Conservation (phyloP, 53 echinoderm and acorn worm genomes). For the Antedon mediterranea region DNA sequence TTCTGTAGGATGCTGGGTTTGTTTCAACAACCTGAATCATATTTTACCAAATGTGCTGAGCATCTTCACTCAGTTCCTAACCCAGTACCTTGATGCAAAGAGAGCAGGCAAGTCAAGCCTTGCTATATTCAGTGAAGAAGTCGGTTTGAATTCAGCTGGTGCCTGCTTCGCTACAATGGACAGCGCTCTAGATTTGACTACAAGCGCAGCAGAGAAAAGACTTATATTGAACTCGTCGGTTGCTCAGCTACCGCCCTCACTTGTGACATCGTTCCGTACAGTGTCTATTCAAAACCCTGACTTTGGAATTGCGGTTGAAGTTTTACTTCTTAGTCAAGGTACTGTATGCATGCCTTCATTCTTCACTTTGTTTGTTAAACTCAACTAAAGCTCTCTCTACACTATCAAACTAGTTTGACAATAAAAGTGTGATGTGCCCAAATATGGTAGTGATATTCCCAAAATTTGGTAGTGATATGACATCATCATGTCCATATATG, state of each 20-base stretch:
- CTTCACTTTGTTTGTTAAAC: no score
- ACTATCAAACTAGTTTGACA: no score
- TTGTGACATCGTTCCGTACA: slow-evolving; percentile 41
- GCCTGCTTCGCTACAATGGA: slow-evolving; percentile 85
- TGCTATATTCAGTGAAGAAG: slow-evolving; percentile 58
- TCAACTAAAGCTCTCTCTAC: no score
- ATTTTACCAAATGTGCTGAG: slow-evolving; percentile 69
- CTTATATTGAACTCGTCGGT: slow-evolving; percentile 58
- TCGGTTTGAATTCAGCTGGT: slow-evolving; percentile 49
- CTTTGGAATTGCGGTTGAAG: slow-evolving; percentile 51
- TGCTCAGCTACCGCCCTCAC: slow-evolving; percentile 41
- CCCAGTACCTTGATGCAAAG: slow-evolving; percentile 46
- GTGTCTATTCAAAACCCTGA: slow-evolving; percentile 57
- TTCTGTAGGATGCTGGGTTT: slow-evolving; percentile 73
- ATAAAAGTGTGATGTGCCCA: no score
- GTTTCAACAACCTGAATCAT: slow-evolving; percentile 77
- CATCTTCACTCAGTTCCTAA: slow-evolving; percentile 58
- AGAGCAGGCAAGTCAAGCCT: slow-evolving; percentile 39
- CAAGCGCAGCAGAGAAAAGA: slow-evolving; percentile 32
- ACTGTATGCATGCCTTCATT: no score
- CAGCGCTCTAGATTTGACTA: slow-evolving; percentile 24
- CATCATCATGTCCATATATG: no score
- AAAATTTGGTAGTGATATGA: no score
- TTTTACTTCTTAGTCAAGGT: slow-evolving; percentile 74
- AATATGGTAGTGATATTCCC: no score